Percentiles rank a stretch among this genome's conserved stretches.
Conservation (phyloP, 1,140 invertebrate species). For the Colletes gigas region DNA sequence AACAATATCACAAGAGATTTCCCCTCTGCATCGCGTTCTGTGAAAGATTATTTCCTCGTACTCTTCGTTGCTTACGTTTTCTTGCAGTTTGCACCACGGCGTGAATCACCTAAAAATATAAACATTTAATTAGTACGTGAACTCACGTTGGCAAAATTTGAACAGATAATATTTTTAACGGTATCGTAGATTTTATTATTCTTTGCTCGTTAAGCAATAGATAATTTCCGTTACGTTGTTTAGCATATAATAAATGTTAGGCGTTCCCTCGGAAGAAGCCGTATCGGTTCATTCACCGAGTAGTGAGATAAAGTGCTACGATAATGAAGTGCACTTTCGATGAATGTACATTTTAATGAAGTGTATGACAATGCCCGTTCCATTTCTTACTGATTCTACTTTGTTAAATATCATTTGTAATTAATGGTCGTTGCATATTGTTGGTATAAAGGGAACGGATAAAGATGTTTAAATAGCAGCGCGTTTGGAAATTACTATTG, state of each 20-base stretch:
- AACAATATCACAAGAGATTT: neutral
- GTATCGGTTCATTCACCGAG: constrained; percentile 52
- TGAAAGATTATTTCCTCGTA: neutral
- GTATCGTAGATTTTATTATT: neutral
- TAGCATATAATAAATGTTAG: constrained; percentile 6
- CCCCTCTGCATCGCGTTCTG: neutral
- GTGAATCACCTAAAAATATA: neutral
- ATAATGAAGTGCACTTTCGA: constrained; percentile 49
- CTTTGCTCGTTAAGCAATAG: neutral
- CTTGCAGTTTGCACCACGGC: no score
- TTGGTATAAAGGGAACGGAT: neutral
- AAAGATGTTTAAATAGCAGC: neutral
- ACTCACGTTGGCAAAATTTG: neutral
- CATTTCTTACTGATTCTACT: constrained; percentile 19
- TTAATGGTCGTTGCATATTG: constrained; percentile 5
- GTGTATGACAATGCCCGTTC: neutral
- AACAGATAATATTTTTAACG: neutral
- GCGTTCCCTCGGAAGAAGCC: constrained; percentile 8
- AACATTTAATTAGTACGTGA: neutral
- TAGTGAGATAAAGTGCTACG: constrained; percentile 44
- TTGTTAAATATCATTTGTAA: constrained; percentile 21
- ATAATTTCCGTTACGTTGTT: neutral
- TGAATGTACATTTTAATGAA: constrained; percentile 30
- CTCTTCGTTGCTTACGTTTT: neutral
- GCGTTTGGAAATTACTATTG: neutral